A percentile compares a stretch with the other conserved stretches of the same genome.
Conservation (phyloP, 1,140 invertebrate genomes). For the Galleria mellonella region DNA sequence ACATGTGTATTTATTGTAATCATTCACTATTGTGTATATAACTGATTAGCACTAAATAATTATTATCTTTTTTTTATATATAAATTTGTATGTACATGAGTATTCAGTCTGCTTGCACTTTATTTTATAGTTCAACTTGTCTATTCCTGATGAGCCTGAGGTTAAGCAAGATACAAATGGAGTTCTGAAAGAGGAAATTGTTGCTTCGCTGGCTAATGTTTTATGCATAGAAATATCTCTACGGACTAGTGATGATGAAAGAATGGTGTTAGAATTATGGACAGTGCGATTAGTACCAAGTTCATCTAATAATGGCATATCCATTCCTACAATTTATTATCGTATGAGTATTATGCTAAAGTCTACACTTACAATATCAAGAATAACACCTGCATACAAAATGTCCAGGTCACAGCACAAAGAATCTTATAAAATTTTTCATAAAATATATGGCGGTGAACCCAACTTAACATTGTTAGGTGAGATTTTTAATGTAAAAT, state of each 20-base stretch:
- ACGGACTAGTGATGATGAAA: slow-evolving; percentile 50
- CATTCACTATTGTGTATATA: no score
- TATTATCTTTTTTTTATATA: no score
- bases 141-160: slow-evolving; percentile 56
- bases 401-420: slow-evolving; percentile 50
- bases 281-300: slow-evolving; percentile 42
- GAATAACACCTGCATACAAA: slow-evolving; percentile 62
- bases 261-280: slow-evolving; percentile 61
- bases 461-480: slow-evolving; percentile 50
- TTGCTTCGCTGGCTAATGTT: slow-evolving; percentile 46
- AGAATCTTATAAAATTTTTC: slow-evolving; percentile 54
- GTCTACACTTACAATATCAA: slow-evolving; percentile 55
- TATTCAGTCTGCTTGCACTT: background rate
- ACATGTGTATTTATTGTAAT: no score
- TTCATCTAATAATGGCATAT: slow-evolving; percentile 29
- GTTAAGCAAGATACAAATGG: slow-evolving; percentile 49
- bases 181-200: slow-evolving; percentile 52
- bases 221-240: slow-evolving; percentile 59
- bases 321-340: slow-evolving; percentile 54
- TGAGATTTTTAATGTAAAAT: slow-evolving; percentile 9
- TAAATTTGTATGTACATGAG: no score
- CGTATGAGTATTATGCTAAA: slow-evolving; percentile 64
- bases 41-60: no score
- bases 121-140: slow-evolving; percentile 52
- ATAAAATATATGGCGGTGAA: slow-evolving; percentile 59